These are phyloP conservation scores for Centropristis striata DNA, from an alignment of 2,113 vertebrate species.

Conservation along the genomic window DNA sequence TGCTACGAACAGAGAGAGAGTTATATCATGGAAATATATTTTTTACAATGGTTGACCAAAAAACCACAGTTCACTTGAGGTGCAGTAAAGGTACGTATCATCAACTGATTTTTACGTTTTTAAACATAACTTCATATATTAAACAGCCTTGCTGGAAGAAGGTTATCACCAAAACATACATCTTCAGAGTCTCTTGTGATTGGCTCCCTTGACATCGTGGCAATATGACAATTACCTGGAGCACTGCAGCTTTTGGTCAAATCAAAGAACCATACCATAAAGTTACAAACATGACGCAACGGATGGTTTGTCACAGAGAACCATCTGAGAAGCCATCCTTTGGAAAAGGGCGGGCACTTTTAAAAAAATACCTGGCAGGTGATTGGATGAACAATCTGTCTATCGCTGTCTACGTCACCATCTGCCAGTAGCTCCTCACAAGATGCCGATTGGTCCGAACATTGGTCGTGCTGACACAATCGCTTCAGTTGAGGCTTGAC, in stretches of 20 bases:
- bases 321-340: too few species aligned
- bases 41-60: conserved; percentile 18
- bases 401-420: too few species aligned
- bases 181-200: not conserved
- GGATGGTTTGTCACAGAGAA: too few species aligned
- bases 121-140: not conserved
- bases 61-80: conserved; percentile 49
- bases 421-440: too few species aligned
- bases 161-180: not conserved
- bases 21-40: conserved; percentile 48
- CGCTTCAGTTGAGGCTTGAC: too few species aligned
- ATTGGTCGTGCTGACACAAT: too few species aligned
- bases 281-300: too few species aligned
- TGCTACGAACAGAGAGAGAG: conserved; percentile 54
- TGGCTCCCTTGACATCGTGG: not conserved
- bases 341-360: too few species aligned
- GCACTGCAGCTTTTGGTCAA: not conserved
- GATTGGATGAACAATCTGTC: too few species aligned
- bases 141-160: not conserved
- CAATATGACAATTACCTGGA: too few species aligned
- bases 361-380: too few species aligned
- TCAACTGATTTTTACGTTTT: not conserved
- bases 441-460: too few species aligned
- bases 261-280: not conserved
- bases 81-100: conserved; percentile 11